Conservation (phyloP, 2,888 invertebrate genomes). For the Cybosia mesomella region DNA sequence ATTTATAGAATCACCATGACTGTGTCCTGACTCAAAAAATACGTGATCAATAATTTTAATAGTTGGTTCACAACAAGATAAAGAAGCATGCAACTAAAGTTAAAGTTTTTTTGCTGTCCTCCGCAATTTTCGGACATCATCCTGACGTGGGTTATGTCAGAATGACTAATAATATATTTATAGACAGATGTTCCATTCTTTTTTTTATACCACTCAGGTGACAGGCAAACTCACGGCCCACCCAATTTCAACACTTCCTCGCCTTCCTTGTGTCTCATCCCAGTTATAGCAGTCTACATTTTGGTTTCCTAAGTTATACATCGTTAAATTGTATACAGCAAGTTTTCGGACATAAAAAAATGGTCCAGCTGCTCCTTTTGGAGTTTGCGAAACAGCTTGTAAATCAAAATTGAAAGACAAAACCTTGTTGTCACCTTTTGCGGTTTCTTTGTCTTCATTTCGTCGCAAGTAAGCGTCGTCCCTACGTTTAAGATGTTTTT, state of each 20-base stretch:
- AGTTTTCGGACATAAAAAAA: background rate
- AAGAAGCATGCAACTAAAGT: too few relatives aligned
- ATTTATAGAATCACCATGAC: too few relatives aligned
- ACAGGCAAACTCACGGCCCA: too few relatives aligned
- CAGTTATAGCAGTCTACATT: background rate
- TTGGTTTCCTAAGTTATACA: background rate
- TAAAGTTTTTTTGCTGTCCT: too few relatives aligned
- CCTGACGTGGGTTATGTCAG: too few relatives aligned
- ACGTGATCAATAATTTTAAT: too few relatives aligned
- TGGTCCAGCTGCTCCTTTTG: constrained; percentile 29
- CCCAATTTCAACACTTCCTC: background rate
- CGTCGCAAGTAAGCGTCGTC: constrained; percentile 14
- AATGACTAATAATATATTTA: too few relatives aligned
- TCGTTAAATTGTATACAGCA: background rate
- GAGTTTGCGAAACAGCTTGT: constrained; percentile 51
- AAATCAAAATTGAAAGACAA: constrained; percentile 53
- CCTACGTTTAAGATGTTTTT: too few relatives aligned
- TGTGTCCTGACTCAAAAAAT: too few relatives aligned
- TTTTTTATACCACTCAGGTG: too few relatives aligned
- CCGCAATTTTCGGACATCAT: too few relatives aligned
- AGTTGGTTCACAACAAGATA: too few relatives aligned
- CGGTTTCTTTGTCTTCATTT: constrained; percentile 49
- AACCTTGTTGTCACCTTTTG: constrained; percentile 35
- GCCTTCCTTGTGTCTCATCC: background rate
- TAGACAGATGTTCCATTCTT: background rate